Percentiles rank a stretch among this genome's conserved stretches.
Conservation (phyloP, 2,888 invertebrate genomes). For the Apodemia zela region DNA sequence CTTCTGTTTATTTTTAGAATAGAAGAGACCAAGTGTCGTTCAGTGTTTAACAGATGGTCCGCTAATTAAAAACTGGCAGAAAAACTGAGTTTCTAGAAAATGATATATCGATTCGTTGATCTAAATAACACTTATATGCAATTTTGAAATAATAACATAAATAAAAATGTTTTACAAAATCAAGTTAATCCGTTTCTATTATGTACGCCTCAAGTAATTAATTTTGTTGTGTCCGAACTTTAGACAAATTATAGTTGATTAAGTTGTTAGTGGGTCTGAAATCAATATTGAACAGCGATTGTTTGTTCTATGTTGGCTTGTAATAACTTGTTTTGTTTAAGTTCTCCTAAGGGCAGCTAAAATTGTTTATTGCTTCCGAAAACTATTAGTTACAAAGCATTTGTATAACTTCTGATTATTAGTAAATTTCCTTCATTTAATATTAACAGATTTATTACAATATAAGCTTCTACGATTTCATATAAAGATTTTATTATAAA, state of each 20-base stretch:
- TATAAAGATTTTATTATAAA: background rate
- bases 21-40: too few species aligned
- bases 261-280: slow-evolving; percentile 59
- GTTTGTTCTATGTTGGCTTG: slow-evolving; percentile 57
- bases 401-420: slow-evolving; percentile 9
- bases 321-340: slow-evolving; percentile 57
- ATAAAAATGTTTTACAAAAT: background rate
- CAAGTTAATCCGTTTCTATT: background rate
- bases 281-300: slow-evolving; percentile 61
- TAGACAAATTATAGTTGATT: slow-evolving; percentile 66
- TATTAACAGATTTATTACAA: background rate
- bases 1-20: too few species aligned
- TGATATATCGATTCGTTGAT: too few species aligned
- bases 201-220: slow-evolving; percentile 35
- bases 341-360: slow-evolving; percentile 35
- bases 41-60: too few species aligned
- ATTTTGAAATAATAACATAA: too few species aligned
- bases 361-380: slow-evolving; percentile 21
- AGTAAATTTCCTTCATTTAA: background rate
- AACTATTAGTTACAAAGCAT: slow-evolving; percentile 14
- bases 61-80: too few species aligned
- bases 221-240: slow-evolving; percentile 50
- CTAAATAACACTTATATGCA: too few species aligned
- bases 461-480: background rate
- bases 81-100: too few species aligned